Conservation (phyloP, 2,797 vertebrate species). For the Aldrovandia affinis region DNA sequence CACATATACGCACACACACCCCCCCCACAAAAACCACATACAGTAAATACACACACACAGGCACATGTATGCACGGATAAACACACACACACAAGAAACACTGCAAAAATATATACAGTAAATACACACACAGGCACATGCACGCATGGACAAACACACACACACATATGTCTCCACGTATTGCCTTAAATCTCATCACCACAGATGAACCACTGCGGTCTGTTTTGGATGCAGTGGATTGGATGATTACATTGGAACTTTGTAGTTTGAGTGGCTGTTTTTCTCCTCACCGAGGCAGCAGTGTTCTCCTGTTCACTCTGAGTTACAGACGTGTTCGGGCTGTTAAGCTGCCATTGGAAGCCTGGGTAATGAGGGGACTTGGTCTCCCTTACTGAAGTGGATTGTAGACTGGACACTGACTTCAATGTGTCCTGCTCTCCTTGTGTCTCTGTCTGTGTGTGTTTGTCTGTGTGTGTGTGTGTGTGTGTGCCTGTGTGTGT, state of each 20-base stretch:
- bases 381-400: neutral
- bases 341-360: neutral
- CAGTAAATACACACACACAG: neutral
- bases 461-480: slow-evolving; percentile 47
- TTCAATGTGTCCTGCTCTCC: slow-evolving; percentile 69
- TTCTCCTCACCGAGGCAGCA: neutral
- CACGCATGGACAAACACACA: too few species aligned
- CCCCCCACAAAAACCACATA: too few species aligned
- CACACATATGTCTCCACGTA: neutral
- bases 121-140: too few species aligned
- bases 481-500: neutral
- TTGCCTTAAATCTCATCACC: neutral
- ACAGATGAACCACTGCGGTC: neutral
- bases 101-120: too few species aligned
- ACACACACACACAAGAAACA: neutral
- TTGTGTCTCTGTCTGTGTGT: too few species aligned
- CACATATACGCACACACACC: neutral
- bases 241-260: neutral
- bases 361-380: neutral
- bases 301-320: neutral
- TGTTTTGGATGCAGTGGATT: neutral
- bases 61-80: neutral
- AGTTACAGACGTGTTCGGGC: neutral
- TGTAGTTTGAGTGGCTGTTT: neutral
- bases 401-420: slow-evolving; percentile 66